Evolutionary conservation across 2,113 vertebrate species (phyloP).

Genomic region (Poeciliopsis occidentalis): DNA sequence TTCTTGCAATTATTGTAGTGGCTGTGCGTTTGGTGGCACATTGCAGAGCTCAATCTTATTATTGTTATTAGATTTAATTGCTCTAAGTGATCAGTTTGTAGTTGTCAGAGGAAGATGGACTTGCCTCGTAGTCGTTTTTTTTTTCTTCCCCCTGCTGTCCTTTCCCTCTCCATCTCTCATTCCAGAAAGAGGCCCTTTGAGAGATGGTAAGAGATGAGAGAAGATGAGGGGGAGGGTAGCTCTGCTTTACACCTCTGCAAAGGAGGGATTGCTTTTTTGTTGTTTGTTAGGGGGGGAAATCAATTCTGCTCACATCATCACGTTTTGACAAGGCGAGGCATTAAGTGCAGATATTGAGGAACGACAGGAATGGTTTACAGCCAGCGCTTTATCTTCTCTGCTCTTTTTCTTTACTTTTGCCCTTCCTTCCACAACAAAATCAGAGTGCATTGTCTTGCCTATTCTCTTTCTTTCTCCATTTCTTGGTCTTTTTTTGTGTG

Average conservation of each 20-base stretch:
- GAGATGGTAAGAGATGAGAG: constrained; percentile 74
- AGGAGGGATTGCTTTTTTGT: constrained; percentile 78
- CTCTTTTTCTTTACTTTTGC: constrained; percentile 49
- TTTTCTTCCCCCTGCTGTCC: constrained; percentile 43
- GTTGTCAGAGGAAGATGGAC: constrained; percentile 69
- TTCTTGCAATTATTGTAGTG: constrained; percentile 80
- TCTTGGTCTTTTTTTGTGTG: constrained; percentile 31
- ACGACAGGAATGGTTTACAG: constrained; percentile 75
- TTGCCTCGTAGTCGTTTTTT: constrained; percentile 31
- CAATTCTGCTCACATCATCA: constrained; percentile 80
- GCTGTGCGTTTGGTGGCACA: constrained; percentile 73
- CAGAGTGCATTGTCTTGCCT: constrained; percentile 65
- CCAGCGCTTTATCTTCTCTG: constrained; percentile 65
- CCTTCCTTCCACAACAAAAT: constrained; percentile 57
- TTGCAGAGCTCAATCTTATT: constrained; percentile 71
- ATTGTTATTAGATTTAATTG: constrained; percentile 80
- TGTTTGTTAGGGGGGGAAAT: constrained; percentile 77
- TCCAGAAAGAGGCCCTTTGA: constrained; percentile 76
- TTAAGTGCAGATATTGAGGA: constrained; percentile 80
- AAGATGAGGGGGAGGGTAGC: constrained; percentile 74
- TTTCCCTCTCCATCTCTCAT: constrained; percentile 69
- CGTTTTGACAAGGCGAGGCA: constrained; percentile 78
- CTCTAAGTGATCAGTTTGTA: constrained; percentile 77
- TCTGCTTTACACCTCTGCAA: constrained; percentile 78
- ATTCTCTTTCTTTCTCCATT: constrained; percentile 36